These are phyloP conservation scores for Aphaenogaster floridana DNA, from an alignment of 1,140 invertebrate genomes.

Conservation along the genomic window DNA sequence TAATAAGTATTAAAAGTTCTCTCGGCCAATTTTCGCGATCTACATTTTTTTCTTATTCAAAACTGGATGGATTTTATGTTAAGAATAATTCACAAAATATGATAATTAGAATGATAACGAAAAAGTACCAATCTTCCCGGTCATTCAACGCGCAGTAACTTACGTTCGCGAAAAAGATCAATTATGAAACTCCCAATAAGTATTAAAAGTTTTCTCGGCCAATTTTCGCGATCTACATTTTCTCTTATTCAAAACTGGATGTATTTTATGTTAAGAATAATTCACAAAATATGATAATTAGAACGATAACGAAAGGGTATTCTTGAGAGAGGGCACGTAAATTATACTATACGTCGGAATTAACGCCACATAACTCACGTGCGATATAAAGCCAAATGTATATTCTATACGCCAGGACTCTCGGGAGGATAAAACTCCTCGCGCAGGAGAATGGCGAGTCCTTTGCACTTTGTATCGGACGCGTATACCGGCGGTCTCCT, in stretches of 20 bases:
- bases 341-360: background rate
- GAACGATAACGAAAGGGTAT: background rate
- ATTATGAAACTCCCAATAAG: background rate
- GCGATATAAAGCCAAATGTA: conserved; percentile 5
- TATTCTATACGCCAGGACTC: background rate
- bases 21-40: background rate
- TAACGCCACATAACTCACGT: background rate
- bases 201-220: background rate
- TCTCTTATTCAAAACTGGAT: background rate
- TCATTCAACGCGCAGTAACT: too few relatives aligned
- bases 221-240: background rate
- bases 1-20: background rate
- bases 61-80: background rate
- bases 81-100: background rate
- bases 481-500: background rate
- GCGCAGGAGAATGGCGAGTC: conserved; percentile 19
- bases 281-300: background rate
- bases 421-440: conserved; percentile 4
- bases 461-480: background rate
- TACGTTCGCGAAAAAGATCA: too few relatives aligned
- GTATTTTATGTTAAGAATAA: background rate
- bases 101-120: background rate
- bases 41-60: too few relatives aligned
- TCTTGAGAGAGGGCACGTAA: background rate
- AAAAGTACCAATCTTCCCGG: too few relatives aligned